Percentiles rank a stretch among this genome's conserved stretches.
phyloP scores from a whole-genome alignment of 2,888 invertebrate species.

The Celastrina argiolus region DNA sequence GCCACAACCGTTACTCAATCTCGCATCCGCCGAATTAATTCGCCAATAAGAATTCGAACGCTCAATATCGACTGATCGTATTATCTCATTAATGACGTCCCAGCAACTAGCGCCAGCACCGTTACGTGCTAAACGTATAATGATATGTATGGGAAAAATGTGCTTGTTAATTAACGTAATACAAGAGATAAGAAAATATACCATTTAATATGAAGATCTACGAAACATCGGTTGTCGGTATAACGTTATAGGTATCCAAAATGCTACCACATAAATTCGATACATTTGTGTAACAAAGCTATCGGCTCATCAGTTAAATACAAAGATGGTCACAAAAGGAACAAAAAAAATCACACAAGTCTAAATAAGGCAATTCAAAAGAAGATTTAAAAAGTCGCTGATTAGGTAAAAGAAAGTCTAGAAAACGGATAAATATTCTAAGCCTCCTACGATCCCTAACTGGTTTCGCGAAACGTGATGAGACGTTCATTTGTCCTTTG shows the following conservation, averaged over 20 bases:
- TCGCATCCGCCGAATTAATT: constrained; percentile 73
- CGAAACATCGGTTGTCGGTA: neutral
- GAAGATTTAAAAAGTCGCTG: neutral
- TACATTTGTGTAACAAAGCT: neutral
- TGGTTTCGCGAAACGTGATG: constrained; percentile 20
- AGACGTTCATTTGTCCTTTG: constrained; percentile 21
- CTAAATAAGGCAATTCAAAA: neutral
- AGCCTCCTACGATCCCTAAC: constrained; percentile 19
- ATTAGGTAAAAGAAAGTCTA: constrained; percentile 16
- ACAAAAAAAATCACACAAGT: neutral
- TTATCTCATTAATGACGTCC: constrained; percentile 67
- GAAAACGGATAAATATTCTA: constrained; percentile 18
- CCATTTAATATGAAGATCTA: neutral
- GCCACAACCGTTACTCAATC: constrained; percentile 73
- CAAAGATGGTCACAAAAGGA: neutral
- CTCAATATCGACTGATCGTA: constrained; percentile 64
- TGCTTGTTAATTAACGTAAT: neutral
- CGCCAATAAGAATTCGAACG: constrained; percentile 66
- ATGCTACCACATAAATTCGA: neutral
- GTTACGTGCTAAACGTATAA: constrained; percentile 48
- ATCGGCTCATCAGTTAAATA: neutral
- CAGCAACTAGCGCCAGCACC: constrained; percentile 55
- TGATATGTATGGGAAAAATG: neutral
- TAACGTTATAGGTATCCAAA: neutral
- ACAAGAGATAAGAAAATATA: neutral